These are phyloP conservation scores for Pterocles orientalis DNA, from an alignment of 2,113 vertebrate genomes.

Conservation along the genomic window DNA sequence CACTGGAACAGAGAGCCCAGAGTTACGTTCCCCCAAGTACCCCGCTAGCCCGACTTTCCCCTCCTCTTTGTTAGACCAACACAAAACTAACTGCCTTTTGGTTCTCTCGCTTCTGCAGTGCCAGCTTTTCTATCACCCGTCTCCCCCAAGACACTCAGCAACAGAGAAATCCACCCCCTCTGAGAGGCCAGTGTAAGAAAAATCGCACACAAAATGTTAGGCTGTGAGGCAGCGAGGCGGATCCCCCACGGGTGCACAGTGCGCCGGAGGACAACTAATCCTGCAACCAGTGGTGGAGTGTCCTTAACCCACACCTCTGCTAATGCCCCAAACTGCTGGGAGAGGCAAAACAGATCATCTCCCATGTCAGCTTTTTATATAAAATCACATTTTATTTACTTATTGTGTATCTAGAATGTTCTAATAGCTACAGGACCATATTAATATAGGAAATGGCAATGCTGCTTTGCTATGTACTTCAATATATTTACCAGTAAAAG, in stretches of 20 bases:
- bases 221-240: neutral
- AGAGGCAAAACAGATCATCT: neutral
- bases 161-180: neutral
- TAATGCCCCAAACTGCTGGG: neutral
- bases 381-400: constrained; percentile 49
- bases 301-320: neutral
- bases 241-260: rapidly evolving
- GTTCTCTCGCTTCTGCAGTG: neutral
- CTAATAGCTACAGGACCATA: constrained; percentile 66
- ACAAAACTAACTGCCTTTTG: neutral
- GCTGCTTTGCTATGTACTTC: constrained; percentile 52
- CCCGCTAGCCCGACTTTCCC: neutral
- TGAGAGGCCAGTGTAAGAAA: neutral
- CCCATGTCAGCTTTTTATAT: neutral
- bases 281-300: neutral
- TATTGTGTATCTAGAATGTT: constrained; percentile 44
- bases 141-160: neutral
- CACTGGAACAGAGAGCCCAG: neutral
- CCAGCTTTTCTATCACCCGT: neutral
- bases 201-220: neutral
- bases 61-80: neutral
- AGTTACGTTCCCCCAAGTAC: neutral
- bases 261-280: rapidly evolving
- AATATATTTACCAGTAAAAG: constrained; percentile 66
- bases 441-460: constrained; percentile 64